Evolutionary conservation across 2,888 invertebrate species (phyloP).

Genomic region (Drosophila neotestacea): DNA sequence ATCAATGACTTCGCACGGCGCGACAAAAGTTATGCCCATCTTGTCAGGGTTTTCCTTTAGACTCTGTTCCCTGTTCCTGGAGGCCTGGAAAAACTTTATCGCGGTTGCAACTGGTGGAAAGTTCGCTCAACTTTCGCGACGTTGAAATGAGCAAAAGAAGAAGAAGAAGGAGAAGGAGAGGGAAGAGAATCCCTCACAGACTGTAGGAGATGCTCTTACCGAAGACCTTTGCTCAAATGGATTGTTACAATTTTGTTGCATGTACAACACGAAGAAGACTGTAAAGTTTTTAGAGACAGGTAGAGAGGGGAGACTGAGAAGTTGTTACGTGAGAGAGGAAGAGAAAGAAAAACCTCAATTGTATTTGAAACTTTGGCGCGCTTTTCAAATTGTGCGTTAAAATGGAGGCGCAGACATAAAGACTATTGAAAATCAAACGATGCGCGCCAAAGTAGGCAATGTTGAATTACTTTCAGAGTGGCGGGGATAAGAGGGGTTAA

Average conservation of each 20-base stretch:
- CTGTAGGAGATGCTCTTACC: not conserved
- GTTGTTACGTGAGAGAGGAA: not conserved
- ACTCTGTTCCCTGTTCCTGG: not conserved
- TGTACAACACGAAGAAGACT: slow-evolving; percentile 47
- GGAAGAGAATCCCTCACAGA: slow-evolving; percentile 5
- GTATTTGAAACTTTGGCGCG: slow-evolving; percentile 62
- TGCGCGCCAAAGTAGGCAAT: slow-evolving; percentile 75
- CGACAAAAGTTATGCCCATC: slow-evolving; percentile 62
- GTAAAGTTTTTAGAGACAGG: slow-evolving; percentile 31
- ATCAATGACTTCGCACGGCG: slow-evolving; percentile 67
- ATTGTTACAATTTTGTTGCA: slow-evolving; percentile 59
- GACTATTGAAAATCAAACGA: slow-evolving; percentile 77
- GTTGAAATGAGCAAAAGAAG: slow-evolving; percentile 65
- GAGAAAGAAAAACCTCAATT: slow-evolving; percentile 42
- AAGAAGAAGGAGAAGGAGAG: slow-evolving; percentile 6
- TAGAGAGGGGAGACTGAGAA: not conserved
- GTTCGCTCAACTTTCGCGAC: slow-evolving; percentile 65
- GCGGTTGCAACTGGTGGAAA: slow-evolving; percentile 73
- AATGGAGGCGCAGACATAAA: slow-evolving; percentile 64
- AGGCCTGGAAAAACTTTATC: slow-evolving; percentile 56
- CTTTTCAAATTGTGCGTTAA: slow-evolving; percentile 75
- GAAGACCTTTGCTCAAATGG: slow-evolving; percentile 26
- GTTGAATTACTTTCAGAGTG: not conserved
- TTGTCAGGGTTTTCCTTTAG: slow-evolving; percentile 4
- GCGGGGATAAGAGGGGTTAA: not conserved